Base-by-base conservation (phyloP, 1,140 invertebrate species). In the Drosophila nasuta region DNA sequence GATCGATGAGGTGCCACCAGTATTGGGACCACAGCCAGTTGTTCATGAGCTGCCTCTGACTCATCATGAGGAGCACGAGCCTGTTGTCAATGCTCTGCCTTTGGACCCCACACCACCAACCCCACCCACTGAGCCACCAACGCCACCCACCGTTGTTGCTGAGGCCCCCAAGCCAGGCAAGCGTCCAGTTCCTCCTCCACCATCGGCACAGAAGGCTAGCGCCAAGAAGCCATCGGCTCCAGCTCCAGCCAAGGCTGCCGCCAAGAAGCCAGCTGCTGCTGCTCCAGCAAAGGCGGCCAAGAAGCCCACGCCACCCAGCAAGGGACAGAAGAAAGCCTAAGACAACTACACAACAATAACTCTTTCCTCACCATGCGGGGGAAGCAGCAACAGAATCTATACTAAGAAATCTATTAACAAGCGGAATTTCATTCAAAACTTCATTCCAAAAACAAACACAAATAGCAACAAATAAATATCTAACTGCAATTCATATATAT, bases 351-450 rank as follows among this genome's bases (percentile, higher is more conserved):
- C 20, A 25, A 25, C 20, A 25, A 25, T 1, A 25, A 6, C n/a
- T 7, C 8, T 11, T 7, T 7, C 11, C 30, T n/a, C 10, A 8
- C 13, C 15, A 13, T 13, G 28, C 49, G 49, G 33, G 45, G 74
- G 65, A 46, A 48, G n/a, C 30, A 41, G 30, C 60, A 82, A 56
- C 15, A 10, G 15, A 48, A 45, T 45, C 60, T 57, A 62, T 13
- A 58, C 43, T 70, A 58, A 43, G 43, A 51, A 73, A 38, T 56
- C 41, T 51, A 63, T 60, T 45, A 76, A 60, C 86, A 89, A 89
- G 85, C 85, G 85, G 85, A 89, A 89, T 85, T 88, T 79, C 85
- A 81, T 89, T 79, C 67, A 77, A 60, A 67, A 83, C 85, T 88
- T 33, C 51, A 52, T 52, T 66, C 30, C 30, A 41, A 58, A 65